Evolutionary conservation across 2,888 invertebrate species (phyloP).

Genomic region (Clistopyga incitator): DNA sequence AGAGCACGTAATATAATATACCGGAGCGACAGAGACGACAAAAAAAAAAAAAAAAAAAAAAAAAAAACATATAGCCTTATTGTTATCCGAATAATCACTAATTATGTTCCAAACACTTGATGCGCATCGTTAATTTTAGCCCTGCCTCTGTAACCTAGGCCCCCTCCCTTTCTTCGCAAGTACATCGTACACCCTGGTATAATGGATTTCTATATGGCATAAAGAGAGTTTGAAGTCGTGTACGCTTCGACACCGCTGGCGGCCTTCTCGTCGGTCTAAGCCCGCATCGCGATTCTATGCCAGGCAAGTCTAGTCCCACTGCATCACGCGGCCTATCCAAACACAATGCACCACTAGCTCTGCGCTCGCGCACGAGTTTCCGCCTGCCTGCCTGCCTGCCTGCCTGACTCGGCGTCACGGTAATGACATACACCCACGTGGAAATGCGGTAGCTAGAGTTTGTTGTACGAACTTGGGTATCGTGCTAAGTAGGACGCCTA

Average conservation of each 20-base stretch:
- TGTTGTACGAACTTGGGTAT: constrained; percentile 36
- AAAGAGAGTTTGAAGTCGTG: constrained; percentile 64
- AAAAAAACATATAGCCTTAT: too few species aligned
- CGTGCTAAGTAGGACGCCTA: constrained; percentile 50
- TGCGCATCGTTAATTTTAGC: too few species aligned
- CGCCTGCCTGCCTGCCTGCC: constrained; percentile 64
- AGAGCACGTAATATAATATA: constrained; percentile 25
- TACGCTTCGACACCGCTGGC: constrained; percentile 43
- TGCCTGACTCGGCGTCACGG: constrained; percentile 73
- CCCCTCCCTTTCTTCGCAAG: not conserved
- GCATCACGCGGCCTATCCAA: constrained; percentile 47
- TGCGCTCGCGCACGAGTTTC: constrained; percentile 50
- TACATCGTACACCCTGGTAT: not conserved
- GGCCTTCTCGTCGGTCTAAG: constrained; percentile 50
- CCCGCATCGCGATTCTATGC: constrained; percentile 61
- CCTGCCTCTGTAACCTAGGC: not conserved
- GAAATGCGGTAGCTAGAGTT: constrained; percentile 59
- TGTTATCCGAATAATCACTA: too few species aligned
- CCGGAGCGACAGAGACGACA: constrained; percentile 7
- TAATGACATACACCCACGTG: constrained; percentile 81
- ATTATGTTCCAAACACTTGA: not conserved
- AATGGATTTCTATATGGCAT: constrained; percentile 9
- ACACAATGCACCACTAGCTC: constrained; percentile 50
- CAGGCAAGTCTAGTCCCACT: constrained; percentile 55
- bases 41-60: too few species aligned